phyloP scores from a whole-genome alignment of 2,888 invertebrate genomes.

The Oscheius sp. region DNA sequence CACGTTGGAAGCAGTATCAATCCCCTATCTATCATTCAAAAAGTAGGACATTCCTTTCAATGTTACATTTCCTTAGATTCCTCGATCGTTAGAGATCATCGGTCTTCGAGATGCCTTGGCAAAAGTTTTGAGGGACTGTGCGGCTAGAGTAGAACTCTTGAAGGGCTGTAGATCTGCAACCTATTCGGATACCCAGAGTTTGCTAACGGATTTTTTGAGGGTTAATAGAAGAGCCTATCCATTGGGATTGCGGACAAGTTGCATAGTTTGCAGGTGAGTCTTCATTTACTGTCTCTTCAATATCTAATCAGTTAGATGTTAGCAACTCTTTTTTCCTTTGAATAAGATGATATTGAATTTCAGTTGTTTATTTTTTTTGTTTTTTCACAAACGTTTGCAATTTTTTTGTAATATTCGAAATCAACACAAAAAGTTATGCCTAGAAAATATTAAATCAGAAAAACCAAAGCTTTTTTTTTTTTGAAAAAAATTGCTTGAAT shows the following conservation, averaged over 20 bases:
- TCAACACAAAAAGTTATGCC: too few relatives aligned
- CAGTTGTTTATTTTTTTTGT: too few relatives aligned
- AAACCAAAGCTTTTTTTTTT: too few relatives aligned
- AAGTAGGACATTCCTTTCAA: constrained; percentile 35
- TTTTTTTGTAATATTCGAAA: too few relatives aligned
- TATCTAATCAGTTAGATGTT: too few relatives aligned
- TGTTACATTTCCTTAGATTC: constrained; percentile 76
- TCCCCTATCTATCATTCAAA: constrained; percentile 57
- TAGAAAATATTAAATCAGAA: too few relatives aligned
- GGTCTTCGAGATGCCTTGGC: constrained; percentile 73
- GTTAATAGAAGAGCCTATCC: constrained; percentile 10
- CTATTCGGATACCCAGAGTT: constrained; percentile 27
- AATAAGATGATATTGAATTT: too few relatives aligned
- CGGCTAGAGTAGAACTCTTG: constrained; percentile 75
- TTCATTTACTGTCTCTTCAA: too few relatives aligned
- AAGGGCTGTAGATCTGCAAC: constrained; percentile 29
- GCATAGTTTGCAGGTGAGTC: constrained; percentile 30
- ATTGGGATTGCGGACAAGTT: constrained; percentile 23
- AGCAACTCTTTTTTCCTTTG: not conserved
- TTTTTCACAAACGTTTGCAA: too few relatives aligned
- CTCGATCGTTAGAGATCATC: constrained; percentile 84
- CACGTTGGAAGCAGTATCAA: constrained; percentile 55
- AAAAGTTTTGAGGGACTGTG: constrained; percentile 81
- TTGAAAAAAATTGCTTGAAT: too few relatives aligned
- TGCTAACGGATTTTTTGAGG: constrained; percentile 27